Conservation (phyloP, 2,797 vertebrate species). For the Sebastes nivosus region DNA sequence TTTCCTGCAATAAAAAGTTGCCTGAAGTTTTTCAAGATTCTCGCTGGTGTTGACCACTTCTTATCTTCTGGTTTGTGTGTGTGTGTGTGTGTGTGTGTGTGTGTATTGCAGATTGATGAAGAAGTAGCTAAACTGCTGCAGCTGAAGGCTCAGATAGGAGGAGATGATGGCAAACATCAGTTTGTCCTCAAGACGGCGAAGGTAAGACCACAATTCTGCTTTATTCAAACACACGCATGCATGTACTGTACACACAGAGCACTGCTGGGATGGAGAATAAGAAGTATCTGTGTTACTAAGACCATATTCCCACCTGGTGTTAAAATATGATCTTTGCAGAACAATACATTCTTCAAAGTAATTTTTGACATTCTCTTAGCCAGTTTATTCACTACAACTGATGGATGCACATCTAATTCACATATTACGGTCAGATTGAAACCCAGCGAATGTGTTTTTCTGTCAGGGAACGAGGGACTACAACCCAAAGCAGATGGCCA, state of each 20-base stretch:
- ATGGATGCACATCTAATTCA: not conserved
- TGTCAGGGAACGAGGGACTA: conserved; percentile 94
- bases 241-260: not conserved
- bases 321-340: not conserved
- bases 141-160: conserved; percentile 89
- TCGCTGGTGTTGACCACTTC: rapidly evolving
- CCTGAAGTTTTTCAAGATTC: not conserved
- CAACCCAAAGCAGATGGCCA: conserved; percentile 91
- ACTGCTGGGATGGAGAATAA: not conserved
- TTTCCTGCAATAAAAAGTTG: not conserved
- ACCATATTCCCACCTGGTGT: not conserved
- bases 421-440: not conserved
- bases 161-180: conserved; percentile 90
- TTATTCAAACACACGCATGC: not conserved
- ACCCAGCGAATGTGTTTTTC: not conserved
- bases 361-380: not conserved
- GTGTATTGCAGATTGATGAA: conserved; percentile 87
- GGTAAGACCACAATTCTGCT: conserved; percentile 75
- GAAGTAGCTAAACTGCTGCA: conserved; percentile 91
- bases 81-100: conserved; percentile 8
- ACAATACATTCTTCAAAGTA: not conserved
- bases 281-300: not conserved
- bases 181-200: conserved; percentile 98
- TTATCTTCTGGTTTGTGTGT: not conserved
- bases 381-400: not conserved